Evolutionary conservation across 1,140 invertebrate genomes (phyloP).

Genomic region (Caligus rogercresseyi): DNA sequence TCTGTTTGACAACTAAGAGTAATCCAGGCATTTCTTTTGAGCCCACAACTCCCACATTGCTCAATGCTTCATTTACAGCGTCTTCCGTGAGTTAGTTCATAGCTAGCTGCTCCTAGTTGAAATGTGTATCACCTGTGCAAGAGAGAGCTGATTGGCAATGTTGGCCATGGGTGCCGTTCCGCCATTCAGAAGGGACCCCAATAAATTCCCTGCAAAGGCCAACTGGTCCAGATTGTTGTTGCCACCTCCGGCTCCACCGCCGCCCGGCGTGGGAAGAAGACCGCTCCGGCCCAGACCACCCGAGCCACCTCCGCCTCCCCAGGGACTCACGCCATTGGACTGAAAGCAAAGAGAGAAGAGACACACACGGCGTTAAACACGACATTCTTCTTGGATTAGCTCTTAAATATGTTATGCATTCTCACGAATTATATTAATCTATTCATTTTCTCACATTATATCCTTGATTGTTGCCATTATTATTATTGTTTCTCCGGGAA

Average conservation of each 20-base stretch:
- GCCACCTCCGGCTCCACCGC: too few species aligned
- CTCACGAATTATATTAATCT: too few species aligned
- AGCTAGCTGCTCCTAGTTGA: too few species aligned
- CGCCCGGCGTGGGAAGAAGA: slow-evolving; percentile 4
- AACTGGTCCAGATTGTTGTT: neutral
- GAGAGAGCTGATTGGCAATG: neutral
- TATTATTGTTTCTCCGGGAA: too few species aligned
- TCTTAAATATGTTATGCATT: neutral
- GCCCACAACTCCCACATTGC: too few species aligned
- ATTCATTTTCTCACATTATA: too few species aligned
- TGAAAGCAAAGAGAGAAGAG: too few species aligned
- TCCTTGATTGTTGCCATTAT: neutral
- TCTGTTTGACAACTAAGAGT: too few species aligned
- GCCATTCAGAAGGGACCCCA: neutral
- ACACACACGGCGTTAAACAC: neutral
- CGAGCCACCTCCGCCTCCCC: neutral
- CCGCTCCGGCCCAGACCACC: neutral
- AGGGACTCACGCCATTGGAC: neutral
- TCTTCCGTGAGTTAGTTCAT: too few species aligned
- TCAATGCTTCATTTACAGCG: too few species aligned
- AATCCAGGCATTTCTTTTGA: too few species aligned
- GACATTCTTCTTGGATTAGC: neutral
- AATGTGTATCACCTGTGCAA: neutral
- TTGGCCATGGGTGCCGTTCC: neutral
- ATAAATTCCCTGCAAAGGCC: slow-evolving; percentile 6